Evolutionary conservation across 1,140 invertebrate genomes (phyloP).

Genomic region (Eupeodes corollae): DNA sequence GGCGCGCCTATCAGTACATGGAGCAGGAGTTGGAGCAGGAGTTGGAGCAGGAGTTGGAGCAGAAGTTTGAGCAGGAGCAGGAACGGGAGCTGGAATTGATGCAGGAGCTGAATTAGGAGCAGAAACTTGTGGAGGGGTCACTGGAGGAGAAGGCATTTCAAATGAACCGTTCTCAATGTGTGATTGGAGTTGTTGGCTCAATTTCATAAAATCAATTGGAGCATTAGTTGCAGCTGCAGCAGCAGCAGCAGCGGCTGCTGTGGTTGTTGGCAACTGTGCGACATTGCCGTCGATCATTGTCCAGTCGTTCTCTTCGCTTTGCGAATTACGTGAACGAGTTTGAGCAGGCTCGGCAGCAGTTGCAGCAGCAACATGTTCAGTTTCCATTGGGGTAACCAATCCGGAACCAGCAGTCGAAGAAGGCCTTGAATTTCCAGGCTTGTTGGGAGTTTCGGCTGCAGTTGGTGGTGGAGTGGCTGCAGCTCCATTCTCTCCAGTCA

Average conservation of each 20-base stretch:
- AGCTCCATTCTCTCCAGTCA: background rate
- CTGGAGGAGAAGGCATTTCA: too few species aligned
- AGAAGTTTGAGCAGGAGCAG: background rate
- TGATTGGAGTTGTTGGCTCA: too few species aligned
- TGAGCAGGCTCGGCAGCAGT: too few species aligned
- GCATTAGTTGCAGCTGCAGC: background rate
- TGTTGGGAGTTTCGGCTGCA: background rate
- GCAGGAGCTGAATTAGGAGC: background rate
- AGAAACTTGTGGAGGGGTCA: too few species aligned
- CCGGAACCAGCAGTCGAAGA: background rate
- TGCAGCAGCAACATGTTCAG: too few species aligned
- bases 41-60: slow-evolving; percentile 10
- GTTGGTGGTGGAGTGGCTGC: background rate
- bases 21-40: slow-evolving; percentile 6
- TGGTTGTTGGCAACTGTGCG: background rate
- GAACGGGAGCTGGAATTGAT: background rate
- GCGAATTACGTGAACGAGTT: background rate
- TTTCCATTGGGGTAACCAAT: too few species aligned
- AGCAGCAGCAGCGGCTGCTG: background rate
- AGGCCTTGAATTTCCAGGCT: background rate
- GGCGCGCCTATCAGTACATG: slow-evolving; percentile 15
- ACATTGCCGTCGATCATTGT: background rate
- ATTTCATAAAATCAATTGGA: background rate
- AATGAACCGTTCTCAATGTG: too few species aligned
- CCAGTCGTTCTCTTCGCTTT: background rate